Evolutionary conservation across 2,888 invertebrate species (phyloP), one percentile per base, ranked within the genome.

Genomic region (Pheosia gnoma): DNA sequence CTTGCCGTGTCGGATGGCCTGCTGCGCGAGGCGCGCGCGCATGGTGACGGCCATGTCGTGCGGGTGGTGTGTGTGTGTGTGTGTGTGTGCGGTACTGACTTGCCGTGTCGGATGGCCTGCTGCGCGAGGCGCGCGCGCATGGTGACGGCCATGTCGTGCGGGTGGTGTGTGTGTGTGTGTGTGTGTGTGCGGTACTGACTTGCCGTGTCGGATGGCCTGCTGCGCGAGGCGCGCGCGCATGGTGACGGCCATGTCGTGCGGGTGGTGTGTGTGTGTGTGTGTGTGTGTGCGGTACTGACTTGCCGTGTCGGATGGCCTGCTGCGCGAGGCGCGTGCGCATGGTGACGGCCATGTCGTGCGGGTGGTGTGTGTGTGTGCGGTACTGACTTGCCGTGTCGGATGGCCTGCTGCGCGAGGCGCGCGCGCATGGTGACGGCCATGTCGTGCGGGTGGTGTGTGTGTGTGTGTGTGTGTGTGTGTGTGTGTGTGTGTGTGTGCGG

Each of bases 1-100:
- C 91, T 94, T 95, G 59, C 96, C 97, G 71, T 96, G 96, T 3
- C 97, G 91, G 77, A 97, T 95, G 2, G 97, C 96, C 80, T 98
- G 97, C 84, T 98, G 98, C 25, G 96, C 96, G 37, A 97, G 89
- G 10, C 98, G 85, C 0, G 98, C 97, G 66, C 97, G 95, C 97
- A 98, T 98, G 5, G 98, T 98, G 63, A 98, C 97, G 47, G 98
- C 97, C 97, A 99, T 98, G 83, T 99, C 98, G 78, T 97, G 96
- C 0, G 99, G 98, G n/a, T n/a, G n/a, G n/a, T 25, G 41, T 3
- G 41, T 41, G 2, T 25, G 25, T 25, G 25, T 25, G 25, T 25
- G 25, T 25, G 25, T 25, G 25, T 25, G 25, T 25, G 25, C n/a
- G n/a, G n/a, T n/a, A n/a, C n/a, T n/a, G n/a, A n/a, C n/a, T n/a